phyloP scores from a whole-genome alignment of 2,888 invertebrate species.

The Acleris cristana region DNA sequence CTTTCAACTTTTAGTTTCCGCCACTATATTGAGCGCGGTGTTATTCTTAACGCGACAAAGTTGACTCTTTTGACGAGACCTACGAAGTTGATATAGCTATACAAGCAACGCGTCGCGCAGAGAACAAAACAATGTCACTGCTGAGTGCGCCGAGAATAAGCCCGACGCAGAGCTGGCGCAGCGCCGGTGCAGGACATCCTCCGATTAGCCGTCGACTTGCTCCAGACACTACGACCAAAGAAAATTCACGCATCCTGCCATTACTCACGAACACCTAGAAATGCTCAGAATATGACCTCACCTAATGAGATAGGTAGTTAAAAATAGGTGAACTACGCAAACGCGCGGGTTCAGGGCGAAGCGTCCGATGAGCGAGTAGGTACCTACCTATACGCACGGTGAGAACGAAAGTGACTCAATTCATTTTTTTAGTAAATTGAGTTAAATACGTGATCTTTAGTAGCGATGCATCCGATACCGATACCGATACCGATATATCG shows the following conservation, averaged over 20 bases:
- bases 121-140: conserved; percentile 22
- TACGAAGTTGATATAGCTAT: too few relatives aligned
- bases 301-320: conserved; percentile 51
- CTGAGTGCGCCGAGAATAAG: conserved; percentile 37
- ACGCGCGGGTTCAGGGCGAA: conserved; percentile 28
- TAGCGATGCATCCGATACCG: too few relatives aligned
- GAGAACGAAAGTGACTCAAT: too few relatives aligned
- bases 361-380: background rate
- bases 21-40: conserved; percentile 36
- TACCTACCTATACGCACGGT: background rate
- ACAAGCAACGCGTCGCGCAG: too few relatives aligned
- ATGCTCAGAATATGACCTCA: conserved; percentile 61
- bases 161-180: conserved; percentile 23
- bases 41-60: too few relatives aligned
- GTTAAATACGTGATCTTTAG: too few relatives aligned
- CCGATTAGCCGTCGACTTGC: conserved; percentile 48
- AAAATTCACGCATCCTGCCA: conserved; percentile 67
- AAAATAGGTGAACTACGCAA: conserved; percentile 52
- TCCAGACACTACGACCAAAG: conserved; percentile 51
- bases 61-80: too few relatives aligned
- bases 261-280: conserved; percentile 53
- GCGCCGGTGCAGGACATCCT: conserved; percentile 37
- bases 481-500: too few relatives aligned
- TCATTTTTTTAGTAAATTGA: too few relatives aligned
- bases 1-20: conserved; percentile 56